Evolutionary conservation across 2,113 vertebrate genomes (phyloP).

Genomic region (Bucco capensis): DNA sequence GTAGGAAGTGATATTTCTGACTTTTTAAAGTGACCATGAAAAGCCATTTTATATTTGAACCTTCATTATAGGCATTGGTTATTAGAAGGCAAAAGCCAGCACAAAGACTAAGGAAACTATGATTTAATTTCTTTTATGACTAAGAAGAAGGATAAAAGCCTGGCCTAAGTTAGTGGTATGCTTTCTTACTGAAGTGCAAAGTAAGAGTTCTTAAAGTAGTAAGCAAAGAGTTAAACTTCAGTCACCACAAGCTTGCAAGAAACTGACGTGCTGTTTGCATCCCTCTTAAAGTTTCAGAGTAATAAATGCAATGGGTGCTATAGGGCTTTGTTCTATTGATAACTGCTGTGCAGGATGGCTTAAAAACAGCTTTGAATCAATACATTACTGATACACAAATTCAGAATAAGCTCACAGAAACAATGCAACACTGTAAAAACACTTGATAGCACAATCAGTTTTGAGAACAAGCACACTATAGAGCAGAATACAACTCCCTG

Average conservation of each 20-base stretch:
- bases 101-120: not conserved
- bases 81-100: not conserved
- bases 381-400: not conserved
- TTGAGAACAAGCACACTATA: not conserved
- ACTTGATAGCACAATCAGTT: not conserved
- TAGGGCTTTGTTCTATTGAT: not conserved
- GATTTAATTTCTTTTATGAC: not conserved
- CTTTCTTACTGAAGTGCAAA: not conserved
- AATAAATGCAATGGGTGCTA: not conserved
- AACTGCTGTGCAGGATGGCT: not conserved
- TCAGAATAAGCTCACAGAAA: not conserved
- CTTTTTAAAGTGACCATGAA: not conserved
- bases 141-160: not conserved
- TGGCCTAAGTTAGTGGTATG: not conserved
- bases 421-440: not conserved
- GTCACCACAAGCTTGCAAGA: not conserved
- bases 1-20: not conserved
- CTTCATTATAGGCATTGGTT: not conserved
- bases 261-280: not conserved
- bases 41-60: not conserved
- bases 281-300: not conserved
- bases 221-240: not conserved
- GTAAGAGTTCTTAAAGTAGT: not conserved
- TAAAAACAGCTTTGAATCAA: not conserved
- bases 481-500: not conserved